phyloP scores from a whole-genome alignment of 2,113 vertebrate genomes.

The Callipepla squamata region DNA sequence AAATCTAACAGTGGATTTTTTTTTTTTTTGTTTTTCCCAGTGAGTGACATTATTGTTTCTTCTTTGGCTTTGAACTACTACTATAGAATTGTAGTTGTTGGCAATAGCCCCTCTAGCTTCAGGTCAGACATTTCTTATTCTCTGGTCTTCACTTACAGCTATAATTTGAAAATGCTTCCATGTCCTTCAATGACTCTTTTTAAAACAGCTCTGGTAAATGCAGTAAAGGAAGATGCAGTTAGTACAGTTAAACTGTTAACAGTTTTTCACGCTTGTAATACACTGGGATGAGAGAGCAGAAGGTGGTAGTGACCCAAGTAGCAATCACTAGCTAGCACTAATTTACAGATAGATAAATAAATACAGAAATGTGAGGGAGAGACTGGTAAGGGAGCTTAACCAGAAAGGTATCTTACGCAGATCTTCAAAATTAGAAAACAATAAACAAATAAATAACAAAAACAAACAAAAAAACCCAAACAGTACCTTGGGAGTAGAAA shows the following conservation, averaged over 20 bases:
- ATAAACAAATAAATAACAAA: background rate
- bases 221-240: background rate
- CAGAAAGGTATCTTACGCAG: background rate
- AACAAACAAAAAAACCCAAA: background rate
- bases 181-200: background rate
- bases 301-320: background rate
- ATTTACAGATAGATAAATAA: background rate
- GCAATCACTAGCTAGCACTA: background rate
- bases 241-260: fast-evolving
- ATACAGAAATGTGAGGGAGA: background rate
- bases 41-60: background rate
- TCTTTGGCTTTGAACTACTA: background rate
- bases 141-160: background rate
- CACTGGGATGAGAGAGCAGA: background rate
- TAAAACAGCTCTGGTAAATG: background rate
- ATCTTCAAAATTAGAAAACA: background rate
- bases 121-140: background rate
- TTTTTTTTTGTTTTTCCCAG: background rate
- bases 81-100: background rate
- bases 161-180: background rate
- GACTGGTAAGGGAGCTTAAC: background rate
- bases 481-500: fast-evolving
- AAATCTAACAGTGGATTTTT: background rate
- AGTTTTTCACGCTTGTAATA: background rate
- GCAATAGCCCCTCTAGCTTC: background rate